Base-by-base conservation (phyloP, 2,797 vertebrate species). In the Phoxinus dragarum region DNA sequence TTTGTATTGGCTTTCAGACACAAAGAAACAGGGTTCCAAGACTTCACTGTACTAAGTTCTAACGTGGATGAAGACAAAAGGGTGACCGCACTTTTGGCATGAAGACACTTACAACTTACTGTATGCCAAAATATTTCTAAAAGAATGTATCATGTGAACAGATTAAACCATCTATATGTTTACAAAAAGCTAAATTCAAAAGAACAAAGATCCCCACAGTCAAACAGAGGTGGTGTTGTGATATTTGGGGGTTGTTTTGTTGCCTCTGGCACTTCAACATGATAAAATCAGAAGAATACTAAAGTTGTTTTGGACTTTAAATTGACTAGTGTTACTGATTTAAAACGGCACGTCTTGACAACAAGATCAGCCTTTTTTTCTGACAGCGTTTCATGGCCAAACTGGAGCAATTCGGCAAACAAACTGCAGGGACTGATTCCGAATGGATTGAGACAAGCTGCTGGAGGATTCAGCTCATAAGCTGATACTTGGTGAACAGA, bases 401-500 rank as follows among this genome's bases (percentile, higher is more conserved):
- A 36, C 16, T 31, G 23, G 8, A 84, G 38, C 12, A 66, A 16
- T 69, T 80, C 27, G 61, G 49, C 14, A 71, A 75, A 71, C 61
- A 76, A 78, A 76, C 52, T 23, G 1, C 69, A 75, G 74, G 27
- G 23, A 59, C 17, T 52, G 68, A 76, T 81, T 81, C 6, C n/a
- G 52, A 81, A 64, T 49, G 44, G 79, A 81, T 78, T 42, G 34
- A 71, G 36, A 75, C 66, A 77, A 73, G 36, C 54, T 82, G 72
- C 42, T 66, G 52, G 66, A 68, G 64, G 54, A 81, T 64, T 81
- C 40, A 9, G 27, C 44, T 64, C 73, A 78, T 87, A 87, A 87
- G 14, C 17, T 84, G 52, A 77, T 66, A 74, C 56, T 84, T 87
- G 82, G 61, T 44, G 59, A 81, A 81, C 82, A 76, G 72, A 87